These are phyloP conservation scores for Eurystomus glaucurus DNA, from an alignment of 2,797 vertebrate species.

Conservation along the genomic window DNA sequence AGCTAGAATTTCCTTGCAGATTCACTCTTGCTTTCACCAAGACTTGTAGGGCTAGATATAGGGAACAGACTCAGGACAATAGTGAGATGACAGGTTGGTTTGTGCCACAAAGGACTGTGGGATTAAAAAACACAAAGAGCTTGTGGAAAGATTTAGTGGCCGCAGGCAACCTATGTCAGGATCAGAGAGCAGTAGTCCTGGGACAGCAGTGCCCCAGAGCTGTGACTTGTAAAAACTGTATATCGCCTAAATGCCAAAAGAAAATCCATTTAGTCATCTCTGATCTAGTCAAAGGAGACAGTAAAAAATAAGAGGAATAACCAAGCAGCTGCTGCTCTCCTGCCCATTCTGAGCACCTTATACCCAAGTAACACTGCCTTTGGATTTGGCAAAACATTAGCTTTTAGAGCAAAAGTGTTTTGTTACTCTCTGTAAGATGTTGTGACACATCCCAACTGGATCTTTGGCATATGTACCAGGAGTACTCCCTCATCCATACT, in stretches of 20 bases:
- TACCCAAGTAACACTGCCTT: background rate
- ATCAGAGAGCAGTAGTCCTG: conserved; percentile 39
- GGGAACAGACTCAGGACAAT: conserved; percentile 44
- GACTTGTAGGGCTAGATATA: background rate
- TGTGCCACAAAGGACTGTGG: background rate
- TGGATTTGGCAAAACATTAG: background rate
- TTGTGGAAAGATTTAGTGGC: conserved; percentile 52
- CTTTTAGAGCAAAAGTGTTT: background rate
- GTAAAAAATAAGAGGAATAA: conserved; percentile 27
- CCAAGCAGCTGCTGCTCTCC: background rate
- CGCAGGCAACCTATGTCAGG: conserved; percentile 56
- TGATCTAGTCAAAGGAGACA: conserved; percentile 35
- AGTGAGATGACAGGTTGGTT: conserved; percentile 73
- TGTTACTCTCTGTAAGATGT: background rate
- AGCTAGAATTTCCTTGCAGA: background rate
- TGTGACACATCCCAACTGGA: background rate
- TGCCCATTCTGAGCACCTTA: background rate
- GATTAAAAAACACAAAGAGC: background rate
- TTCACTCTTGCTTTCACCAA: conserved; percentile 28
- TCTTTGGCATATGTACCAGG: accelerated
- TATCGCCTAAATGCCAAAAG: conserved; percentile 54
- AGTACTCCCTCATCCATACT: accelerated
- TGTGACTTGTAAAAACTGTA: conserved; percentile 72
- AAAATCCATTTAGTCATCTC: conserved; percentile 9
- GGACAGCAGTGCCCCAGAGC: conserved; percentile 68